These are phyloP conservation scores for Centroberyx gerrardi DNA, from an alignment of 2,797 vertebrate genomes.

Conservation along the genomic window DNA sequence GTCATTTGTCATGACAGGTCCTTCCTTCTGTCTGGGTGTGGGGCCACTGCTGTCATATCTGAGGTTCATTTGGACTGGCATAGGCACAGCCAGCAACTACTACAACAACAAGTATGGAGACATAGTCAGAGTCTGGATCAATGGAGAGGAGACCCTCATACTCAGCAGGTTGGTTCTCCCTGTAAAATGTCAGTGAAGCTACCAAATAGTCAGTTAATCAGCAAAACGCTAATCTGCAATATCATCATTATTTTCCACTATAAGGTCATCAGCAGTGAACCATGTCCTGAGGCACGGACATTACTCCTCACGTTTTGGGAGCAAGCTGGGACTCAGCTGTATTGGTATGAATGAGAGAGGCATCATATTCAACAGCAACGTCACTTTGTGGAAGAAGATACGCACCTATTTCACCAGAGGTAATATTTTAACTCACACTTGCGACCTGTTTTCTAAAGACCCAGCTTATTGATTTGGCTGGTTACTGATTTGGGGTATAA, in stretches of 20 bases:
- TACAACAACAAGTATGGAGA: constrained; percentile 95
- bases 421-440: constrained; percentile 66
- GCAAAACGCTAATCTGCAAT: background rate
- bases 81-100: constrained; percentile 95
- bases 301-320: constrained; percentile 93
- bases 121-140: constrained; percentile 95
- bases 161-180: constrained; percentile 91
- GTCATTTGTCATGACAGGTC: constrained; percentile 82
- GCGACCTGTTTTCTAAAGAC: background rate
- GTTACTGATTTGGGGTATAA: background rate
- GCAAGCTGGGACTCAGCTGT: constrained; percentile 90
- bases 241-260: background rate
- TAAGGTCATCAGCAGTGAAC: constrained; percentile 91
- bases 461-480: too few species aligned
- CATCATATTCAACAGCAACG: constrained; percentile 95
- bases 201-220: background rate
- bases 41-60: constrained; percentile 93
- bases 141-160: constrained; percentile 94
- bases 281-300: constrained; percentile 91
- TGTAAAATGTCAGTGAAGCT: too few species aligned
- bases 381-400: constrained; percentile 89
- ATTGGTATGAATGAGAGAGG: constrained; percentile 95
- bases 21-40: constrained; percentile 92
- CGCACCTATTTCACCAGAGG: constrained; percentile 93
- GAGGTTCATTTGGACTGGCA: constrained; percentile 95